A percentile compares a stretch with the other conserved stretches of the same genome.
Evolutionary conservation across 2,888 invertebrate genomes (phyloP).

Genomic region (Boloria selene): DNA sequence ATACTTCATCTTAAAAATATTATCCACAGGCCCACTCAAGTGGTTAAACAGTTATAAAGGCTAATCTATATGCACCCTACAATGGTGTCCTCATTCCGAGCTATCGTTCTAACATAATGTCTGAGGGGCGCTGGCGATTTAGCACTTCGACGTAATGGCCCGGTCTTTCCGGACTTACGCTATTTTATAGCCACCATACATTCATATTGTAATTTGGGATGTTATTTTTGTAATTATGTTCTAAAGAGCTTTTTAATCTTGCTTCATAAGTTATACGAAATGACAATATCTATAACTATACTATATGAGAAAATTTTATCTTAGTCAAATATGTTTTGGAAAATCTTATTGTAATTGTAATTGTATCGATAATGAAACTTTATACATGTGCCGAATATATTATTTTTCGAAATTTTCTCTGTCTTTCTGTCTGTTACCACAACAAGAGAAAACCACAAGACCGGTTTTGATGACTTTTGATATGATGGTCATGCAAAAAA

Average conservation of each 20-base stretch:
- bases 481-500: too few relatives aligned
- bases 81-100: slow-evolving; percentile 58
- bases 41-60: slow-evolving; percentile 43
- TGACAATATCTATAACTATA: background rate
- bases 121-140: slow-evolving; percentile 59
- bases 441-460: too few relatives aligned
- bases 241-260: slow-evolving; percentile 6
- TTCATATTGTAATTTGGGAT: slow-evolving; percentile 44
- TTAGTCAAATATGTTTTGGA: too few relatives aligned
- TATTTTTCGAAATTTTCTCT: too few relatives aligned
- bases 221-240: slow-evolving; percentile 30
- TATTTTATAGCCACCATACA: slow-evolving; percentile 48
- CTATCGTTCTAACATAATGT: slow-evolving; percentile 58
- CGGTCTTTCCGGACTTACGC: slow-evolving; percentile 57
- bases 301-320: too few relatives aligned
- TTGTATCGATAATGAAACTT: too few relatives aligned
- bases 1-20: slow-evolving; percentile 28
- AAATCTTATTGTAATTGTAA: too few relatives aligned
- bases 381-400: too few relatives aligned
- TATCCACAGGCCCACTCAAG: slow-evolving; percentile 40
- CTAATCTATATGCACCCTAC: slow-evolving; percentile 50
- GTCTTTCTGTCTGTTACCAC: too few relatives aligned
- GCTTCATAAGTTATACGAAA: background rate
- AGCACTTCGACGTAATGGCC: slow-evolving; percentile 65
- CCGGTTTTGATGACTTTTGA: too few relatives aligned